Conservation (phyloP, 1,140 invertebrate species). For the Eriocheir sinensis region DNA sequence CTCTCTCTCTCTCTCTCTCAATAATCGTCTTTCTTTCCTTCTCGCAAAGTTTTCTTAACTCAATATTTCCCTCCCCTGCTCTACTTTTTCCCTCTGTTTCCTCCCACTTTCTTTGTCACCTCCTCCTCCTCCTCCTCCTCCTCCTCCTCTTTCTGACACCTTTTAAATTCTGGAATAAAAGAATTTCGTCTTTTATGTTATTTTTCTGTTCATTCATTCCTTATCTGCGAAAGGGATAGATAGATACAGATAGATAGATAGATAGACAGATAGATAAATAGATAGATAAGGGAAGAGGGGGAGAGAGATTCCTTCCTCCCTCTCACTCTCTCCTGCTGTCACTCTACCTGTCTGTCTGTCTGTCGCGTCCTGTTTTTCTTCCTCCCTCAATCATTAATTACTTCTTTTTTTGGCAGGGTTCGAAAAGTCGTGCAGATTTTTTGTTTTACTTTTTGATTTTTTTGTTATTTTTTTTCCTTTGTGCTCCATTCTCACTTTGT, state of each 20-base stretch:
- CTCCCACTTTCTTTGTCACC: neutral
- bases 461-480: neutral
- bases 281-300: neutral
- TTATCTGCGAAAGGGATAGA: neutral
- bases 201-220: neutral
- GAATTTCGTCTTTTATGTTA: neutral
- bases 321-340: neutral
- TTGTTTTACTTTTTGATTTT: neutral
- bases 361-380: neutral
- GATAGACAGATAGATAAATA: conserved; percentile 10
- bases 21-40: too few species aligned
- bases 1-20: too few species aligned
- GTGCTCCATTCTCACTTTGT: too few species aligned
- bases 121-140: conserved; percentile 11
- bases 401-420: neutral
- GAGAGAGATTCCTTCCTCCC: neutral
- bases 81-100: too few species aligned
- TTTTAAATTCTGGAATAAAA: neutral
- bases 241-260: conserved; percentile 33
- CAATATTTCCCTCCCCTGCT: too few species aligned
- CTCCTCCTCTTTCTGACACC: conserved; percentile 26
- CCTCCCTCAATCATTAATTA: neutral
- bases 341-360: neutral
- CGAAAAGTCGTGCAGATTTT: neutral
- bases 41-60: too few species aligned